These are phyloP conservation scores for Equus przewalskii DNA, from an alignment of 2,113 vertebrate species.

Conservation along the genomic window DNA sequence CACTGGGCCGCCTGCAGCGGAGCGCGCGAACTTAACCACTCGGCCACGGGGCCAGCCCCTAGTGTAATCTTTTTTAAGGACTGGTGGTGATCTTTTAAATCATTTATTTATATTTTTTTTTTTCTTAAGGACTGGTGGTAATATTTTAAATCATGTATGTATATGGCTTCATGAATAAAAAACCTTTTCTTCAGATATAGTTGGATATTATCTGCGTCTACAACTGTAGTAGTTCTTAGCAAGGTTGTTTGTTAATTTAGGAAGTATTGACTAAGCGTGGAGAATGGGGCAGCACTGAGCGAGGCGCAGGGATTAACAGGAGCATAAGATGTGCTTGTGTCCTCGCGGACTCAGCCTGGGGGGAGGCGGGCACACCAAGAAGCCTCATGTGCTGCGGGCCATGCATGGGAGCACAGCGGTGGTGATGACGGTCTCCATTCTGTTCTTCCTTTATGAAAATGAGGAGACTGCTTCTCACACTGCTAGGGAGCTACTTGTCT, in stretches of 20 bases:
- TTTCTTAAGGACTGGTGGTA: not conserved
- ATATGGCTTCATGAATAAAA: not conserved
- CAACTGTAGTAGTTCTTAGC: not conserved
- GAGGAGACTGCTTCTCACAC: not conserved
- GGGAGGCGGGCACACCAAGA: not conserved
- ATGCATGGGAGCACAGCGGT: rapidly evolving
- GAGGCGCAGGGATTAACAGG: not conserved
- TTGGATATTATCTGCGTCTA: not conserved
- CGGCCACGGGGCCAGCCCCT: too few relatives aligned
- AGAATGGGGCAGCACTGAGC: not conserved
- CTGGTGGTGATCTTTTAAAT: not conserved
- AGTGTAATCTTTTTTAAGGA: not conserved
- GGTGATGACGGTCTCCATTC: rapidly evolving
- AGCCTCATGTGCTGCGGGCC: not conserved
- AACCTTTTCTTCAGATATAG: not conserved
- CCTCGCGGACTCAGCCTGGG: not conserved
- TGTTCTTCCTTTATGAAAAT: not conserved
- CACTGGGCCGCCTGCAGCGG: too few relatives aligned
- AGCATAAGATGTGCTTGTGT: rapidly evolving
- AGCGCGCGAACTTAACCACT: too few relatives aligned
- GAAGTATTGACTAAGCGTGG: not conserved
- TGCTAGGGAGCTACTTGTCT: not conserved
- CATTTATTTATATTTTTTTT: not conserved
- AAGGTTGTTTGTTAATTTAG: not conserved
- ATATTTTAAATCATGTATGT: not conserved